phyloP scores from a whole-genome alignment of 2,888 invertebrate species.

The Elysia crispata region DNA sequence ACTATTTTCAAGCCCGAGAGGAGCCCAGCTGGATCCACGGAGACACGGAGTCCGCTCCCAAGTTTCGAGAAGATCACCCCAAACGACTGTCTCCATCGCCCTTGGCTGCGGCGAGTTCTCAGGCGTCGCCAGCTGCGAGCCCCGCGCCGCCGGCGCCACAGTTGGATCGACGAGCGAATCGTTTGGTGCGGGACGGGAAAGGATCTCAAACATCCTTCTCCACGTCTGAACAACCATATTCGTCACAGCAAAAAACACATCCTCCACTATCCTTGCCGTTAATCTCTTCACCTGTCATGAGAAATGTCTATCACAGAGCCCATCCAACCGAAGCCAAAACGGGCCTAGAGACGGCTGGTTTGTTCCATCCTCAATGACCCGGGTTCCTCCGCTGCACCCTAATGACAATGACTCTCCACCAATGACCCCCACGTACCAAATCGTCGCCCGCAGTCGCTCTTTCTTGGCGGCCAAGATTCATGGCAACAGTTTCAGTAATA shows the following conservation, averaged over 20 bases:
- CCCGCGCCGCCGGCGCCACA: slow-evolving; percentile 11
- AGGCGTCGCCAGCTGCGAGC: too few species aligned
- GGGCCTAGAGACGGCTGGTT: not conserved
- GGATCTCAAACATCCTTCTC: slow-evolving; percentile 13
- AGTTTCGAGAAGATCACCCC: slow-evolving; percentile 9
- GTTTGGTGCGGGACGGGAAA: slow-evolving; percentile 31
- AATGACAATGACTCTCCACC: not conserved
- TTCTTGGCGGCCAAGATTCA: slow-evolving; percentile 20
- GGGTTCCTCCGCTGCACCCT: slow-evolving; percentile 27
- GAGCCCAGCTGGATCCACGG: slow-evolving; percentile 69
- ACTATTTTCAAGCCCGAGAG: slow-evolving; percentile 72
- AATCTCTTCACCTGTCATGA: not conserved
- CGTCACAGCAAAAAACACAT: not conserved
- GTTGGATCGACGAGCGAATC: slow-evolving; percentile 18
- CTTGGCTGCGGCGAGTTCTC: too few species aligned
- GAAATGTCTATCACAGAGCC: not conserved
- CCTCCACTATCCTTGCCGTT: not conserved
- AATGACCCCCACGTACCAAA: slow-evolving; percentile 24
- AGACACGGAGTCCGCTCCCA: slow-evolving; percentile 5
- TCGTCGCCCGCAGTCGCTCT: slow-evolving; percentile 45
- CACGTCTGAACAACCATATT: not conserved
- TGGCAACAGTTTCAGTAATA: slow-evolving; percentile 35
- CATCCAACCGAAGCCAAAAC: not conserved
- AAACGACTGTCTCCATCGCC: slow-evolving; percentile 22
- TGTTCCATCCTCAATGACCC: not conserved